Conservation (phyloP, 1,140 invertebrate genomes). For the Trypoxylus dichotomus region DNA sequence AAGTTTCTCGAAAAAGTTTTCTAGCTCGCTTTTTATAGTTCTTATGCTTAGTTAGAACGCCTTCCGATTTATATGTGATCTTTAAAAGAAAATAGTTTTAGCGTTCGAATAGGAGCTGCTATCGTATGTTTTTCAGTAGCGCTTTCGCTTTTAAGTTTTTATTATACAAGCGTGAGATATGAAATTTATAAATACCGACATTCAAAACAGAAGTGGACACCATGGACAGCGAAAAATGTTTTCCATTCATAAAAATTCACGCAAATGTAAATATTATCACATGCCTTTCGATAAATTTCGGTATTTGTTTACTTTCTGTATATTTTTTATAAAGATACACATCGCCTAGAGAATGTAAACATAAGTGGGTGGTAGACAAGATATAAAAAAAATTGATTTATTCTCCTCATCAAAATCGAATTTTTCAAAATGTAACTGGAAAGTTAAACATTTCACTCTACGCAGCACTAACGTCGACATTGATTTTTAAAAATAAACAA, state of each 20-base stretch:
- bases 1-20: background rate
- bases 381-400: constrained; percentile 22
- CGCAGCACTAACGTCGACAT: background rate
- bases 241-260: constrained; percentile 14
- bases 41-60: background rate
- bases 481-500: constrained; percentile 21
- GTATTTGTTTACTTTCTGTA: background rate
- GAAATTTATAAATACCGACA: background rate
- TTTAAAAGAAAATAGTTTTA: background rate
- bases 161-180: background rate
- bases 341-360: background rate
- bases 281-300: constrained; percentile 18
- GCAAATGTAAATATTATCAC: constrained; percentile 18
- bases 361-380: background rate
- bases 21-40: background rate
- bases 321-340: constrained; percentile 7
- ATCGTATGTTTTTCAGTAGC: background rate
- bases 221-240: background rate
- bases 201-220: background rate
- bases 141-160: constrained; percentile 3
- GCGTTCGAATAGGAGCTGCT: background rate
- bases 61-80: background rate
- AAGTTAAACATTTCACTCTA: constrained; percentile 12
- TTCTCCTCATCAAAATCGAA: constrained; percentile 11
- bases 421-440: constrained; percentile 9